Base-by-base conservation (phyloP, 2,797 vertebrate species). In the Coregonus sp. region DNA sequence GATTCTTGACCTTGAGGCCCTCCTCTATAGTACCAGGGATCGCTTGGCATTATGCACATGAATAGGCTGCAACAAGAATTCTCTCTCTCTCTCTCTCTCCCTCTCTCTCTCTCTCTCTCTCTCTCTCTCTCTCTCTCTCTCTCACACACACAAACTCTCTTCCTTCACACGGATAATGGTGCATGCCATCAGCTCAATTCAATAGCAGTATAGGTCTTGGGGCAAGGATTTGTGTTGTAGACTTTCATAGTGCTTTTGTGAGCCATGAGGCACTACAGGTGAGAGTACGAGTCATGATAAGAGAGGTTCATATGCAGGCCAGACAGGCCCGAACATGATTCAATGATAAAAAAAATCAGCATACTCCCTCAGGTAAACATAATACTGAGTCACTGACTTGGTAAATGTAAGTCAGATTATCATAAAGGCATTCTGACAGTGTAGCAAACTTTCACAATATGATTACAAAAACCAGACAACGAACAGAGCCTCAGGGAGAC, bases 41-140 rank as follows among this genome's bases (percentile, higher is more conserved):
- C 86, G 73, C 81, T 83, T 54, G 78, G 80, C 20, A 92, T 94
- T 93, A 89, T 85, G 78, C 92, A 92, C 91, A 93, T 93, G 92
- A 94, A 89, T 92, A 81, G 85, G 80, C 80, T 74, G 20, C 65
- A 77, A 68, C 85, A 89, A 90, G 86, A 91, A 90, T 79, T 33
- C 12, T 16, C 25, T 31, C 29, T 16, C 51, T 52, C 47, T 29
- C 47, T 77, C 73, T 65, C 65, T 72, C 78, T 73, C 63, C 68
- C 65, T 76, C 65, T 72, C 56, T 66, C 67, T 75, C 56, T 75
- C 54, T 59, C 50, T 75, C 75, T 69, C 73, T 74, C 20, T 69
- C 71, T 14, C 59, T 12, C 73, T 59, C 71, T 82, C 59, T 37
- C 52, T 70, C 73, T 52, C 70, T 9, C 61, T 66, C 25, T 66